These are phyloP conservation scores for Semnopithecus entellus DNA, from an alignment of 2,113 vertebrate species.

Conservation along the genomic window DNA sequence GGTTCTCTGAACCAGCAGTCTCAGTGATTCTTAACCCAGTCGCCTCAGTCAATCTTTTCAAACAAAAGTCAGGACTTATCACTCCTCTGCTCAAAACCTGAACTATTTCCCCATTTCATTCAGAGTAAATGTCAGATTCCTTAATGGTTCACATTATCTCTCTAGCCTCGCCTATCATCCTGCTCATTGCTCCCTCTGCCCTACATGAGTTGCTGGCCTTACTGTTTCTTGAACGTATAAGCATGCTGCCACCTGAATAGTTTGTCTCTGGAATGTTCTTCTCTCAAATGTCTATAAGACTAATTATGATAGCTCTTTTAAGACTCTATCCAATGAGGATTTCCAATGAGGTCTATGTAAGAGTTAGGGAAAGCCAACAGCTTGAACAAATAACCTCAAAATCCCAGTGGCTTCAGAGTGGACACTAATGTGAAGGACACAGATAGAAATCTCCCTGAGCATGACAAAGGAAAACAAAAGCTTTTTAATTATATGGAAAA, in stretches of 20 bases:
- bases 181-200: neutral
- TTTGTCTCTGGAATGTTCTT: neutral
- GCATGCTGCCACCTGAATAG: neutral
- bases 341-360: neutral
- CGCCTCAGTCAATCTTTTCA: neutral
- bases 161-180: neutral
- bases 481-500: neutral
- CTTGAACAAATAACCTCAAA: neutral
- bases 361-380: neutral
- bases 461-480: neutral
- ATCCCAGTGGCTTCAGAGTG: neutral
- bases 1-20: neutral
- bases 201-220: neutral
- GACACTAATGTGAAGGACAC: neutral
- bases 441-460: neutral
- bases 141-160: neutral
- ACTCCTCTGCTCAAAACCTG: neutral
- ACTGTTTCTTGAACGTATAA: neutral
- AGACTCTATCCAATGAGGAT: neutral
- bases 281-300: neutral
- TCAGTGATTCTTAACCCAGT: neutral
- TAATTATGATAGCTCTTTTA: neutral
- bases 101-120: neutral
- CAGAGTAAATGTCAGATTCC: neutral
- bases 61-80: neutral